phyloP scores from a whole-genome alignment of 1,140 invertebrate genomes.

The Lucilia sericata region DNA sequence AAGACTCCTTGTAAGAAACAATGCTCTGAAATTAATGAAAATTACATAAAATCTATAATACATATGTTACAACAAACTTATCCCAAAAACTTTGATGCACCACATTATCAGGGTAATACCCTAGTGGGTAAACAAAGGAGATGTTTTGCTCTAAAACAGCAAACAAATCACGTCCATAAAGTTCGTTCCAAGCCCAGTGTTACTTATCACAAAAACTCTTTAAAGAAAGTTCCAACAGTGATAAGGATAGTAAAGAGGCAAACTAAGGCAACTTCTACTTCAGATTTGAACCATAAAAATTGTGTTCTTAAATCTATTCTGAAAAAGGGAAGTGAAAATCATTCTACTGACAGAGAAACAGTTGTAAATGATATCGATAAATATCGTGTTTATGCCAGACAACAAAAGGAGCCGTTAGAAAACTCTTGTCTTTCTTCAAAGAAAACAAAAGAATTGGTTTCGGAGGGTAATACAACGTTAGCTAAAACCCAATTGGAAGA shows the following conservation, averaged over 20 bases:
- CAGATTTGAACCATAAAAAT: background rate
- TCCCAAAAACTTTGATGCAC: background rate
- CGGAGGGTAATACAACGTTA: too few species aligned
- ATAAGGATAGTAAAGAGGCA: background rate
- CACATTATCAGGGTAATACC: background rate
- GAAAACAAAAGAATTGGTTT: too few species aligned
- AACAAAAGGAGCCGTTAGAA: background rate
- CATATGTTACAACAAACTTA: background rate
- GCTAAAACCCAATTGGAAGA: too few species aligned
- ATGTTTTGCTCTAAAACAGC: background rate
- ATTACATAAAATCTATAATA: background rate
- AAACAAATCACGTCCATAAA: background rate
- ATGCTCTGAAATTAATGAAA: background rate
- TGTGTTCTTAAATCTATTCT: background rate
- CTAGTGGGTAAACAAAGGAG: background rate
- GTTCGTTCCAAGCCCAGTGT: background rate
- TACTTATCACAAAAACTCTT: background rate
- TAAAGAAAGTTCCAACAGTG: background rate
- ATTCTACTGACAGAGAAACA: too few species aligned
- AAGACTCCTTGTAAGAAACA: too few species aligned
- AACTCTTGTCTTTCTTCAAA: background rate
- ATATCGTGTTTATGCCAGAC: background rate
- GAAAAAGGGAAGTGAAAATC: background rate
- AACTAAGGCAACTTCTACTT: background rate
- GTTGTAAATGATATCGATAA: background rate